Conservation (phyloP, 92 coral and sea anemone genomes). For the Porites lobata region DNA sequence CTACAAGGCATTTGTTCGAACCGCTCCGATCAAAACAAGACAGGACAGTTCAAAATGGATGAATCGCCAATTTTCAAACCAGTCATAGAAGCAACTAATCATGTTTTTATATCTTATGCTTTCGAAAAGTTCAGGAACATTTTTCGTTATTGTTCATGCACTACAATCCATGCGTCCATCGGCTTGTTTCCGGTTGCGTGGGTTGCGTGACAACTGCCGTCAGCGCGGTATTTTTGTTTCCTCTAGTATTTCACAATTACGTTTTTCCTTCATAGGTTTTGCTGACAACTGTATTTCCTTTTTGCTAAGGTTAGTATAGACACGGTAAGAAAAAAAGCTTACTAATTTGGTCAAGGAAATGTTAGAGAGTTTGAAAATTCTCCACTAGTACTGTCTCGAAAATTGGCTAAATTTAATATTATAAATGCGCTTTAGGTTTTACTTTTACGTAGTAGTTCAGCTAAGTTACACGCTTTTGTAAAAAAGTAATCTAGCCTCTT, state of each 20-base stretch:
- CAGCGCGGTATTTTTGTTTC: background rate
- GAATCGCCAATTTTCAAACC: background rate
- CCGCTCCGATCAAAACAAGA: background rate
- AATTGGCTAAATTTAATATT: too few relatives aligned
- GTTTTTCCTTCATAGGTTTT: background rate
- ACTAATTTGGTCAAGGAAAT: background rate
- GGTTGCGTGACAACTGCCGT: conserved; percentile 42
- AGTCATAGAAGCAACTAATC: too few relatives aligned
- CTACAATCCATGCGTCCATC: background rate
- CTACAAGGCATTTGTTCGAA: background rate
- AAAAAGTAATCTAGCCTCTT: too few relatives aligned
- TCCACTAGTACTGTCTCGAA: background rate
- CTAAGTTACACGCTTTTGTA: too few relatives aligned
- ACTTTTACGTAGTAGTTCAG: too few relatives aligned
- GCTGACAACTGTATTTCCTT: background rate
- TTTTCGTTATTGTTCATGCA: too few relatives aligned
- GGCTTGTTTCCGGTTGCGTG: conserved; percentile 47
- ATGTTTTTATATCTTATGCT: too few relatives aligned
- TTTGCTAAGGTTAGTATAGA: background rate
- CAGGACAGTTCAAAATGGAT: too few relatives aligned
- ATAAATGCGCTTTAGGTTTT: too few relatives aligned
- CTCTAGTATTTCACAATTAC: background rate
- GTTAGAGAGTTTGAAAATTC: background rate
- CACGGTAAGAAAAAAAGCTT: background rate
- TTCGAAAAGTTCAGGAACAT: too few relatives aligned